These are phyloP conservation scores for Asarcornis scutulata DNA, from an alignment of 2,113 vertebrate genomes.

Conservation along the genomic window DNA sequence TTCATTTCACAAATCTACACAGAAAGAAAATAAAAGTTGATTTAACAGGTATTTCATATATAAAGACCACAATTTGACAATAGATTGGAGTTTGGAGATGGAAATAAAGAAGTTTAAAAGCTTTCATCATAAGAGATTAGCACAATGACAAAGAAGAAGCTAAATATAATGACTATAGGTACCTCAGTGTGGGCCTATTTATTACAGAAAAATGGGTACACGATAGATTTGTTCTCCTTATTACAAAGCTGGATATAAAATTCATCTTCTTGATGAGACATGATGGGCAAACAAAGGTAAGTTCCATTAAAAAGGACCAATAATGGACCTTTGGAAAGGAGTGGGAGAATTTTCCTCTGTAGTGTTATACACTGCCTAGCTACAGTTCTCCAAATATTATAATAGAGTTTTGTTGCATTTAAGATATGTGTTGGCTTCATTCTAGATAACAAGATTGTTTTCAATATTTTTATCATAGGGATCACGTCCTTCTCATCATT, in stretches of 20 bases:
- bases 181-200: not conserved
- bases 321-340: not conserved
- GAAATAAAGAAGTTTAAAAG: not conserved
- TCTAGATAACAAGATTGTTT: not conserved
- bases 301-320: not conserved
- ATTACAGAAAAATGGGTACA: not conserved
- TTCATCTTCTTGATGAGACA: not conserved
- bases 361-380: not conserved
- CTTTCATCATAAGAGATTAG: not conserved
- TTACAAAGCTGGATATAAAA: not conserved
- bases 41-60: not conserved
- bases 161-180: not conserved
- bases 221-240: not conserved
- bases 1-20: not conserved
- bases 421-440: rapidly evolving
- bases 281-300: not conserved
- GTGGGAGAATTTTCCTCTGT: not conserved
- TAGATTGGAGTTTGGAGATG: not conserved
- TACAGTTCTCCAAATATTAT: not conserved
- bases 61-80: not conserved
- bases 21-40: not conserved
- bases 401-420: not conserved
- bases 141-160: not conserved
- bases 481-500: not conserved
- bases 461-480: not conserved